Evolutionary conservation across 2,888 invertebrate species (phyloP).

Genomic region (Tetranychus piercei): DNA sequence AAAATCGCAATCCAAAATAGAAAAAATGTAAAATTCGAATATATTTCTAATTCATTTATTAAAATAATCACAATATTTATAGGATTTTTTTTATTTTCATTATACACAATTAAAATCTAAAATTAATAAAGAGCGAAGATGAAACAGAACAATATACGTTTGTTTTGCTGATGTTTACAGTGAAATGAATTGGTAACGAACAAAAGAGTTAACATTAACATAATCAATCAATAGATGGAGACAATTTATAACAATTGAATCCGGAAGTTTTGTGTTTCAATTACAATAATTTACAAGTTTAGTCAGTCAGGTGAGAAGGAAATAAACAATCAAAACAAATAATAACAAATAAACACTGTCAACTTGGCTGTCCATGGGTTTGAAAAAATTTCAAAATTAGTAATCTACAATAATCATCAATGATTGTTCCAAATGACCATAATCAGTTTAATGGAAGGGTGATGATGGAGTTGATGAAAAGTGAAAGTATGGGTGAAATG

Average conservation of each 20-base stretch:
- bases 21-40: too few species aligned
- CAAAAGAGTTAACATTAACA: background rate
- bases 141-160: too few species aligned
- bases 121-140: too few species aligned
- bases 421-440: background rate
- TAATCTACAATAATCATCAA: background rate
- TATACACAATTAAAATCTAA: too few species aligned
- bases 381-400: background rate
- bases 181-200: too few species aligned
- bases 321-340: background rate
- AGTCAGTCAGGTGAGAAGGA: background rate
- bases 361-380: background rate
- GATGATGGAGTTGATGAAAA: background rate
- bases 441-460: background rate
- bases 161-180: too few species aligned
- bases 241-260: background rate
- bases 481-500: background rate
- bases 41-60: too few species aligned
- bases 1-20: too few species aligned
- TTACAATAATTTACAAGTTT: background rate
- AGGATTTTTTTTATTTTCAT: too few species aligned
- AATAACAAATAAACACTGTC: background rate
- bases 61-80: too few species aligned
- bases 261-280: background rate
- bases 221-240: background rate